These are phyloP conservation scores for Eupelmus urozonus DNA, from an alignment of 2,888 invertebrate genomes.

Conservation along the genomic window DNA sequence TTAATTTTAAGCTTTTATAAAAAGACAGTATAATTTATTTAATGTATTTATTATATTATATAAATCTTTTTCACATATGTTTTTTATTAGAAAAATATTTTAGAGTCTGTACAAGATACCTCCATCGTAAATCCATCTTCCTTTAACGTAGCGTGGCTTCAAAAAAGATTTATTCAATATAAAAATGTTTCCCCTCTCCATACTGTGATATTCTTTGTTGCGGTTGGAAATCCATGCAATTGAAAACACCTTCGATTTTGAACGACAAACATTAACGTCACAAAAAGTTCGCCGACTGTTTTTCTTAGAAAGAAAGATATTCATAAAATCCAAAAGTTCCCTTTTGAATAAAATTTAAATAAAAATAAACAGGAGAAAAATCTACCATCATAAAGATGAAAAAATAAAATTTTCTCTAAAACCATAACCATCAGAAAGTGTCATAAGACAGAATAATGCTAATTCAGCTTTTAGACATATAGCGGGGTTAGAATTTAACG, in stretches of 20 bases:
- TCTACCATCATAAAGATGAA: too few relatives aligned
- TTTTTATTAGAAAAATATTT: not conserved
- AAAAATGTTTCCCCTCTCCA: not conserved
- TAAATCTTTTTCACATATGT: slow-evolving; percentile 27
- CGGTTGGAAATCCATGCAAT: slow-evolving; percentile 45
- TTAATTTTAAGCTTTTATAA: too few relatives aligned
- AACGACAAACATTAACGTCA: slow-evolving; percentile 35
- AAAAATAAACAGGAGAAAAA: too few relatives aligned
- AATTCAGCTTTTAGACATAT: too few relatives aligned
- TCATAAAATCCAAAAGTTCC: slow-evolving; percentile 8
- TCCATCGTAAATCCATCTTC: slow-evolving; percentile 27
- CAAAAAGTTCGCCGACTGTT: not conserved
- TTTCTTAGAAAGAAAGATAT: slow-evolving; percentile 12
- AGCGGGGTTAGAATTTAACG: too few relatives aligned
- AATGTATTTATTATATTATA: slow-evolving; percentile 30
- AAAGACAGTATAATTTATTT: slow-evolving; percentile 16
- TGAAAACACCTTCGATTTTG: slow-evolving; percentile 37
- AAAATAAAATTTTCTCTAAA: too few relatives aligned
- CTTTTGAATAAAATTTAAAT: not conserved
- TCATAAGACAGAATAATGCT: too few relatives aligned
- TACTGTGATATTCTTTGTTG: slow-evolving; percentile 33
- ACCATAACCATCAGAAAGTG: too few relatives aligned
- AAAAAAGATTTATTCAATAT: slow-evolving; percentile 58
- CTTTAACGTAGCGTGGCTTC: slow-evolving; percentile 44
- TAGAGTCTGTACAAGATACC: too few relatives aligned